phyloP scores from a whole-genome alignment of 2,113 vertebrate genomes.

The Deroptyus accipitrinus region DNA sequence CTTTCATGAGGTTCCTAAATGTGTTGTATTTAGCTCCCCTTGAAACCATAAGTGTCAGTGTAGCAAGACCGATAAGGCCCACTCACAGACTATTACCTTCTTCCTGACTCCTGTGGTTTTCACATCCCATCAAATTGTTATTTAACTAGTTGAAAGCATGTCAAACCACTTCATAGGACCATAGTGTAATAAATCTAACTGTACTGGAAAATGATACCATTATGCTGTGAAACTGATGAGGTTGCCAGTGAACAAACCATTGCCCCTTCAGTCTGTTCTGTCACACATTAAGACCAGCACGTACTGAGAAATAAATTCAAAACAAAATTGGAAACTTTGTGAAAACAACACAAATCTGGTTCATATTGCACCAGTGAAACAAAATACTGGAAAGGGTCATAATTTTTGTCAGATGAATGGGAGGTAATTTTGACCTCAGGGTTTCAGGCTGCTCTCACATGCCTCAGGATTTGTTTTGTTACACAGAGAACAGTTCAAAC shows the following conservation, averaged over 20 bases:
- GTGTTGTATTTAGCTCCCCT: background rate
- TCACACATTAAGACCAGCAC: background rate
- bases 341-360: background rate
- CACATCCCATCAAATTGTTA: background rate
- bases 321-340: background rate
- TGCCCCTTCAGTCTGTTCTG: background rate
- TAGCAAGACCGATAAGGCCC: background rate
- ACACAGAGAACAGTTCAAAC: background rate
- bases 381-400: background rate
- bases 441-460: background rate
- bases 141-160: background rate
- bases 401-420: background rate
- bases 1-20: background rate
- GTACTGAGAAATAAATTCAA: background rate
- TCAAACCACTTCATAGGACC: background rate
- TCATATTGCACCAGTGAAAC: background rate
- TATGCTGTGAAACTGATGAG: background rate
- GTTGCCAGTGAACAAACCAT: background rate
- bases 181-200: background rate
- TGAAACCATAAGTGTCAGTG: background rate
- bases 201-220: background rate
- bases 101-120: slow-evolving; percentile 15
- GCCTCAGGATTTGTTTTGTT: background rate
- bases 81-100: background rate
- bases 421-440: background rate